These are phyloP conservation scores for Drosophila histrio DNA, from an alignment of 2,888 invertebrate species.

Conservation along the genomic window DNA sequence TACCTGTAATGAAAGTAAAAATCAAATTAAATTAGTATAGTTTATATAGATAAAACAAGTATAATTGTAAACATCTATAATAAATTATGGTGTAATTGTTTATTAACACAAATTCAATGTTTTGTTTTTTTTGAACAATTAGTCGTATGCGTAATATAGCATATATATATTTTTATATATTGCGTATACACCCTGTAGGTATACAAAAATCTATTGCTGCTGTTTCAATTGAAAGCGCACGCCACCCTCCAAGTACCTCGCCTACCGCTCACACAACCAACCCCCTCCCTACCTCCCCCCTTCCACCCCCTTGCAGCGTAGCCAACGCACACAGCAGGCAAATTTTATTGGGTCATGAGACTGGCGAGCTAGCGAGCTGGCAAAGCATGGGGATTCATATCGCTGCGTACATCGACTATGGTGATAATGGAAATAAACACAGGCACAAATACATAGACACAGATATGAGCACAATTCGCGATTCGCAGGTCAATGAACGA, in stretches of 20 bases:
- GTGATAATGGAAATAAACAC: slow-evolving; percentile 74
- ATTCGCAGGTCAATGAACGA: slow-evolving; percentile 75
- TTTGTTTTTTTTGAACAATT: background rate
- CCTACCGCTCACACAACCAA: background rate
- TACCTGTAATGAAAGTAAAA: slow-evolving; percentile 39
- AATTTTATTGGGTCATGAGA: slow-evolving; percentile 74
- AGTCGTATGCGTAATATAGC: slow-evolving; percentile 15
- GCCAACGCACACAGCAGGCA: slow-evolving; percentile 31
- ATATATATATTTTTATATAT: too few species aligned
- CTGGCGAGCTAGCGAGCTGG: slow-evolving; percentile 22
- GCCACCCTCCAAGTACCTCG: background rate
- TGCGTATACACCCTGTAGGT: slow-evolving; percentile 9
- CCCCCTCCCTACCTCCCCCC: background rate
- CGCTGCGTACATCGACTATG: slow-evolving; percentile 66
- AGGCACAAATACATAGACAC: slow-evolving; percentile 24
- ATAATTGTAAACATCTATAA: background rate
- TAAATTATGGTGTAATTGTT: background rate
- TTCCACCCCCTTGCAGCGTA: background rate
- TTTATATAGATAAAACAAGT: background rate
- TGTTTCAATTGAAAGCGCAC: slow-evolving; percentile 45
- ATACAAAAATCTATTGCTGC: slow-evolving; percentile 28
- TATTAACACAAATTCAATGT: background rate
- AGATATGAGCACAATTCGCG: slow-evolving; percentile 50
- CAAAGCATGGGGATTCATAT: slow-evolving; percentile 62
- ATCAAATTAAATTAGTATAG: slow-evolving; percentile 9